Conservation (phyloP, 2,797 vertebrate species). For the Peromyscus eremicus region DNA sequence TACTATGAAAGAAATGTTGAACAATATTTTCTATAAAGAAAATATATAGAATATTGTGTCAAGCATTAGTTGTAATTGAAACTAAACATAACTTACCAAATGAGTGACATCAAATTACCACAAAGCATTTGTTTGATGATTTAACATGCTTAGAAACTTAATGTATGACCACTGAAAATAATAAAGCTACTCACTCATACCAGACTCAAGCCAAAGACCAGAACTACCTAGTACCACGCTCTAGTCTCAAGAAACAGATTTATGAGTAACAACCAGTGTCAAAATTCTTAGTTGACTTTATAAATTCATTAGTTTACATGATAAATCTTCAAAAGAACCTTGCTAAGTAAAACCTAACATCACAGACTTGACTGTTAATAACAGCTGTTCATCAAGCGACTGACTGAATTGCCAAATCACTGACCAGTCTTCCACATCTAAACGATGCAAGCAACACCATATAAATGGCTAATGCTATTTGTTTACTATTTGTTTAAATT, state of each 20-base stretch:
- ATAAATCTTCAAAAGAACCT: slow-evolving; percentile 1
- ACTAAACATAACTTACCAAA: slow-evolving; percentile 24
- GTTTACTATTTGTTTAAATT: neutral
- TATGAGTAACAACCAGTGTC: neutral
- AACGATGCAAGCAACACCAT: slow-evolving; percentile 19
- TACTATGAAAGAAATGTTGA: neutral
- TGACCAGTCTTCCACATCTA: neutral
- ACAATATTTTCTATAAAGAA: neutral
- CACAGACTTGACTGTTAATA: neutral
- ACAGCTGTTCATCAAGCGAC: neutral
- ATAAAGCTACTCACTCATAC: neutral
- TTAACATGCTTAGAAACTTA: neutral
- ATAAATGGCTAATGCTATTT: neutral
- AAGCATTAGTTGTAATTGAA: slow-evolving; percentile 20
- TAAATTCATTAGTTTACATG: neutral
- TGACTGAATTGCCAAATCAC: neutral
- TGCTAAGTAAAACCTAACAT: neutral
- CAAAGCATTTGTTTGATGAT: neutral
- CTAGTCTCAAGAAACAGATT: neutral
- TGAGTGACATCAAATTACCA: neutral
- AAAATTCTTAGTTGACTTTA: neutral
- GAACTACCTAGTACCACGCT: neutral
- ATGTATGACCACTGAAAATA: neutral
- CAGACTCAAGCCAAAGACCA: neutral
- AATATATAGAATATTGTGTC: neutral